A percentile compares a stretch with the other conserved stretches of the same genome.
phyloP scores from a whole-genome alignment of 2,797 vertebrate genomes.

The Lepilemur ruficaudatus region DNA sequence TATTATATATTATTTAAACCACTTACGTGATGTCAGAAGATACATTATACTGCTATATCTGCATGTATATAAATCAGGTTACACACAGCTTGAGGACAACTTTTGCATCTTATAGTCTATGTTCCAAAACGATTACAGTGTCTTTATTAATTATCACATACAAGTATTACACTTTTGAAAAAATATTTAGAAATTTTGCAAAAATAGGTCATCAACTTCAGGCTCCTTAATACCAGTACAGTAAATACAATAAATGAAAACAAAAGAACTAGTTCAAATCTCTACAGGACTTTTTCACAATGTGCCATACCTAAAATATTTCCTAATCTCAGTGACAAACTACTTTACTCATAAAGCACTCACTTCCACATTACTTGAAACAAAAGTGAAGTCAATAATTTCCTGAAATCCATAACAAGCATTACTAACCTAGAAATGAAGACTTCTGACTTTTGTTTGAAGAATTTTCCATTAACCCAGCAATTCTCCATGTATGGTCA shows the following conservation, averaged over 20 bases:
- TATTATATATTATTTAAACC: neutral
- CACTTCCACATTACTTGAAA: neutral
- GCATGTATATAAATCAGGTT: neutral
- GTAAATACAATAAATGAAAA: slow-evolving; percentile 18
- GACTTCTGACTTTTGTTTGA: neutral
- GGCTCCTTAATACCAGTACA: neutral
- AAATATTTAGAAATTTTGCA: neutral
- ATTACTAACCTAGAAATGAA: slow-evolving; percentile 13
- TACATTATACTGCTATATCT: slow-evolving; percentile 4
- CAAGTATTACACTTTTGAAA: neutral
- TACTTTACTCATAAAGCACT: neutral
- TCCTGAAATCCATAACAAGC: neutral
- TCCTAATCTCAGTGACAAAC: neutral
- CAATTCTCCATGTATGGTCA: neutral
- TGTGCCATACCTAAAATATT: neutral
- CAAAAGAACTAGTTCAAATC: neutral
- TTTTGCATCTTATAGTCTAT: slow-evolving; percentile 9
- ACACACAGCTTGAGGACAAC: neutral
- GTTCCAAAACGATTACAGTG: neutral
- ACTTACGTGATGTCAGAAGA: neutral
- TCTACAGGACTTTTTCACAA: neutral
- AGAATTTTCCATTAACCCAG: slow-evolving; percentile 14
- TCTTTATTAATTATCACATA: neutral
- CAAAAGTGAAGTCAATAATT: neutral
- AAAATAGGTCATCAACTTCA: neutral